A percentile compares a stretch with the other conserved stretches of the same genome.
Conservation (phyloP, 2,797 vertebrate genomes). For the Chanos chanos region DNA sequence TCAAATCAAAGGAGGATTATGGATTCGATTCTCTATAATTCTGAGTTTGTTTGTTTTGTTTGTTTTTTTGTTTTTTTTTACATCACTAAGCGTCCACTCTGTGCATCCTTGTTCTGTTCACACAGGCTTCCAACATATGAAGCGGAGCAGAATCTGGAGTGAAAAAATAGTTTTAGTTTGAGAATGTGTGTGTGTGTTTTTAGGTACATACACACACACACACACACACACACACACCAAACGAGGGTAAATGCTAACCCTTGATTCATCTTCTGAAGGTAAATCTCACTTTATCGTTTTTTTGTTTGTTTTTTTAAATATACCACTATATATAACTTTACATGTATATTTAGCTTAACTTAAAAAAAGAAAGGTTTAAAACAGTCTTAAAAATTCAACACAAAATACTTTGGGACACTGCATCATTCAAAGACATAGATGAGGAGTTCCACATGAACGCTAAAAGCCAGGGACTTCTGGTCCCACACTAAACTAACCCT, state of each 20-base stretch:
- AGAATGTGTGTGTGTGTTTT: slow-evolving; percentile 22
- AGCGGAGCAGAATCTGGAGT: background rate
- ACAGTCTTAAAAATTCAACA: slow-evolving; percentile 51
- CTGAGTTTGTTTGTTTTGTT: no score
- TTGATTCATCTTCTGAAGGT: slow-evolving; percentile 37
- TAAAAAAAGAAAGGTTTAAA: slow-evolving; percentile 52
- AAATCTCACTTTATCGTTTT: slow-evolving; percentile 34
- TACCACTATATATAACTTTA: slow-evolving; percentile 41
- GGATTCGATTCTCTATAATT: no score
- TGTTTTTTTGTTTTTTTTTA: slow-evolving; percentile 64
- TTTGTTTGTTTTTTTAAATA: slow-evolving; percentile 52
- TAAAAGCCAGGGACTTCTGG: slow-evolving; percentile 50
- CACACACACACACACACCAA: slow-evolving; percentile 23
- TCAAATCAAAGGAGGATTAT: no score
- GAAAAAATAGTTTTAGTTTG: slow-evolving; percentile 2
- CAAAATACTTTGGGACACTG: slow-evolving; percentile 48
- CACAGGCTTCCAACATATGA: background rate
- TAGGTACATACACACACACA: slow-evolving; percentile 21
- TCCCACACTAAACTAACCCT: slow-evolving; percentile 45
- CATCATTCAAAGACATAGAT: slow-evolving; percentile 54
- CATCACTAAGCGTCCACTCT: slow-evolving; percentile 40
- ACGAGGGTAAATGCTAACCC: slow-evolving; percentile 30
- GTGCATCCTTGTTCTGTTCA: background rate
- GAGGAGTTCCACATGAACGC: slow-evolving; percentile 55
- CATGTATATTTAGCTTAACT: slow-evolving; percentile 37